Evolutionary conservation across 1,140 invertebrate species (phyloP), one percentile per base, ranked within the genome.

Genomic region (Ephestia elutella): DNA sequence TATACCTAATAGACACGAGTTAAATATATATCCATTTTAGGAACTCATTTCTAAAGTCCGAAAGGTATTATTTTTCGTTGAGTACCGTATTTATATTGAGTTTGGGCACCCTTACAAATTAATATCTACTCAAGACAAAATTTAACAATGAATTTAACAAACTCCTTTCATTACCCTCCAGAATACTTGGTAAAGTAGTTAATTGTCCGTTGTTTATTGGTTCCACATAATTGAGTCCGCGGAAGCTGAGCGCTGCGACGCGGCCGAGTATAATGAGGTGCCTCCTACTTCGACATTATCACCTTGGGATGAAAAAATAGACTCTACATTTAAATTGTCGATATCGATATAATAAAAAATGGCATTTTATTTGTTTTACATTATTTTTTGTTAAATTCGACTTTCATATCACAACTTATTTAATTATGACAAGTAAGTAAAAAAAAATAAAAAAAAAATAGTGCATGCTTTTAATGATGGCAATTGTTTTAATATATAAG

Each of bases 151-250:
- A 38, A 38, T 38, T 28, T 38, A 44, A 15, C 38, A 44, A 44
- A 15, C 13, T 44, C 13, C 13, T 44, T 44, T 15, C 7, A 9
- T 44, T 44, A 44, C 38, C 38, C 38, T 44, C 13, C 38, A 44
- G 38, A 44, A 44, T 15, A 44, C n/a, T 44, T n/a, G 38, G 38
- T 13, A 5, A 15, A 44, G 38, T 44, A 53, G 50, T 66, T 80
- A 81, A 83, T 80, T 78, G 69, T 56, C 35, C 66, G 69, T 73
- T 85, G 80, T 82, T 78, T 85, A 82, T 82, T 80, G 73, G 61
- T 79, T 79, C 74, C 79, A 68, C 73, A 70, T 82, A 82, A 80
- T 85, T 85, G 80, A 68, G 13, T 13, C 60, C 44, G 55, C 60
- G 59, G 54, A 56, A 56, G 61, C 64, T 57, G 38, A n/a, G n/a